These are phyloP conservation scores for Linyphia triangularis DNA, from an alignment of 2,888 invertebrate species.

Conservation along the genomic window DNA sequence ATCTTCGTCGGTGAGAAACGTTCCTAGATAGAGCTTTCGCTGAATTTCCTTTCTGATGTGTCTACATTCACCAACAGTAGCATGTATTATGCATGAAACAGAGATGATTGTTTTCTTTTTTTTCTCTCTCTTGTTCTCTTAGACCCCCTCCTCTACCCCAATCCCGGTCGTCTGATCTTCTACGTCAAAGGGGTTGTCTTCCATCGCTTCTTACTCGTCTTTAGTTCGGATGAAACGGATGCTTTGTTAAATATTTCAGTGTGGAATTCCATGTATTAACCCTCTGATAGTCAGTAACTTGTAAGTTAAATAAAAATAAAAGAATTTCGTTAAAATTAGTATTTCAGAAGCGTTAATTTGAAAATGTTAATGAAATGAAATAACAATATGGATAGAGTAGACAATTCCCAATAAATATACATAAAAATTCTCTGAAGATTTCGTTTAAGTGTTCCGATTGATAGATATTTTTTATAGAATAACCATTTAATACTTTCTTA, in stretches of 20 bases:
- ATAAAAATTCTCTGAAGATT: too few species aligned
- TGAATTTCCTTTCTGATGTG: constrained; percentile 64
- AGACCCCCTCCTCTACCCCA: neutral
- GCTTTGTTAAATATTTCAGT: neutral
- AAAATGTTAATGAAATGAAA: too few species aligned
- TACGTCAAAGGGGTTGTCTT: constrained; percentile 39
- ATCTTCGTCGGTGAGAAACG: constrained; percentile 9
- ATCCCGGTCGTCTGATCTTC: constrained; percentile 28
- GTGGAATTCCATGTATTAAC: too few species aligned
- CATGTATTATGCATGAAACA: constrained; percentile 68
- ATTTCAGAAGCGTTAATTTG: too few species aligned
- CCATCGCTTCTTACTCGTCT: neutral
- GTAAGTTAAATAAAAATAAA: too few species aligned
- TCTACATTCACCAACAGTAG: constrained; percentile 55
- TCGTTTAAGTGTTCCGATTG: too few species aligned
- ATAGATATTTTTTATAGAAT: too few species aligned
- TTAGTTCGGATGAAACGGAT: neutral
- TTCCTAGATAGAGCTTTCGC: constrained; percentile 60
- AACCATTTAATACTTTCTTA: too few species aligned
- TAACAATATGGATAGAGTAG: too few species aligned
- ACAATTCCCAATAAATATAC: too few species aligned
- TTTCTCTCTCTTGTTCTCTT: neutral
- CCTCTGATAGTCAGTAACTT: too few species aligned
- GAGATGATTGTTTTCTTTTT: constrained; percentile 65
- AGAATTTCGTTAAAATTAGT: too few species aligned